These are phyloP conservation scores for Amblyopsis rosae DNA, from an alignment of 2,113 vertebrate genomes.

Conservation along the genomic window DNA sequence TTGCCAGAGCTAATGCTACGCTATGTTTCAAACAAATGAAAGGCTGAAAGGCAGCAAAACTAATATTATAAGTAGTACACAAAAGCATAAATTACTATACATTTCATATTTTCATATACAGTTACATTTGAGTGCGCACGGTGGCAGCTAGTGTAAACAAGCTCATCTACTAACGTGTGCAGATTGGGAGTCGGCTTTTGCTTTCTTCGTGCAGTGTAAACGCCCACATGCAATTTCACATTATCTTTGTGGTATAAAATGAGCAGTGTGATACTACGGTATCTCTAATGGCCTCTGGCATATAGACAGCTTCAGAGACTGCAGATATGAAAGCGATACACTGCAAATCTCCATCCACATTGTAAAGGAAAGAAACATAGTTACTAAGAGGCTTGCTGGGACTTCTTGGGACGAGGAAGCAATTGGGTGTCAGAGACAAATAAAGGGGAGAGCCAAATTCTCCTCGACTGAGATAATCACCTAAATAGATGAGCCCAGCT, in stretches of 20 bases:
- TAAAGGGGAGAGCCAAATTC: slow-evolving; percentile 59
- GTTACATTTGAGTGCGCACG: too few species aligned
- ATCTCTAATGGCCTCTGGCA: slow-evolving; percentile 35
- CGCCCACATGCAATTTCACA: too few species aligned
- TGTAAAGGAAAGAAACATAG: slow-evolving; percentile 13
- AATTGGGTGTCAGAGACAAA: slow-evolving; percentile 46
- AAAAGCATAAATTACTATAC: too few species aligned
- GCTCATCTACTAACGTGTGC: too few species aligned
- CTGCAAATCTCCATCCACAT: slow-evolving; percentile 22
- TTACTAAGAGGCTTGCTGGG: slow-evolving; percentile 40
- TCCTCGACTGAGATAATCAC: slow-evolving; percentile 48
- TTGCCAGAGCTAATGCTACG: too few species aligned
- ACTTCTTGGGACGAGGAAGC: slow-evolving; percentile 24
- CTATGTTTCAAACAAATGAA: too few species aligned
- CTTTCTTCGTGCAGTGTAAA: too few species aligned
- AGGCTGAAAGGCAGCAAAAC: too few species aligned
- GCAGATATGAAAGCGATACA: slow-evolving; percentile 25
- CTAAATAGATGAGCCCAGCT: slow-evolving; percentile 55
- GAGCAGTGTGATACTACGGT: slow-evolving; percentile 12
- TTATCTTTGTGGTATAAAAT: slow-evolving; percentile 15
- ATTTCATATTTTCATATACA: too few species aligned
- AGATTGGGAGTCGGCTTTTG: too few species aligned
- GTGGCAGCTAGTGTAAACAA: too few species aligned
- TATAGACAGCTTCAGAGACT: slow-evolving; percentile 25
- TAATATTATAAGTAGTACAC: too few species aligned